Base-by-base conservation (phyloP, 2,888 invertebrate genomes). In the Heliconius ismenius region DNA sequence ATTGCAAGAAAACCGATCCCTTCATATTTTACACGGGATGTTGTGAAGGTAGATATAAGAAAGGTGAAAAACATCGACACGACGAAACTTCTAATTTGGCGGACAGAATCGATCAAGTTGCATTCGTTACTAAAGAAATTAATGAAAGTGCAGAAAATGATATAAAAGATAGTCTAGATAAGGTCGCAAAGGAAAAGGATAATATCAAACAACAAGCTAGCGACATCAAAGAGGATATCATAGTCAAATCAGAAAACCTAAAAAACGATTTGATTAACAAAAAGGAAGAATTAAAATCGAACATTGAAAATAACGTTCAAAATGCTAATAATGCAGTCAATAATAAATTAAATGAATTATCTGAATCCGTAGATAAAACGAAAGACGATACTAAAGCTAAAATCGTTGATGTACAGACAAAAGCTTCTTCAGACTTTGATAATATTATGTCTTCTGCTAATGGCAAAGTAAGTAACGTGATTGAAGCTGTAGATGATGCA, bases 81-180 rank as follows among this genome's bases (percentile, higher is more conserved):
- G 92, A 94, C 28, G 93, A 93, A 85, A 92, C 93, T 6, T 92
- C 92, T 3, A 93, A 90, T 79, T 81, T 92, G 75, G 85, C 88
- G 6, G 94, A 93, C 74, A 91, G 90, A 78, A 89, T 92, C 79
- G 94, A 94, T 86, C 92, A 94, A 79, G 91, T 89, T 4, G 89
- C 92, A 76, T 93, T 93, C 76, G 83, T 91, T 15, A 87, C 91
- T 2, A 89, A 93, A 78, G 93, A 93, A 78, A 81, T 90, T 0
- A 81, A 86, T 24, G 91, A 90, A 43, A 87, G 86, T 78, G 81
- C 87, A 74, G 85, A 89, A 70, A 86, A 84, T 73, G 87, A 88
- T 76, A 79, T 89, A 4, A 85, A 89, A 63, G 91, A 90, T 80
- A 86, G 85, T n/a, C 82, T 91, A 73, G 85, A 86, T 64, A 91